These are phyloP conservation scores for Catharus bicknelli DNA, from an alignment of 2,113 vertebrate species.

Conservation along the genomic window DNA sequence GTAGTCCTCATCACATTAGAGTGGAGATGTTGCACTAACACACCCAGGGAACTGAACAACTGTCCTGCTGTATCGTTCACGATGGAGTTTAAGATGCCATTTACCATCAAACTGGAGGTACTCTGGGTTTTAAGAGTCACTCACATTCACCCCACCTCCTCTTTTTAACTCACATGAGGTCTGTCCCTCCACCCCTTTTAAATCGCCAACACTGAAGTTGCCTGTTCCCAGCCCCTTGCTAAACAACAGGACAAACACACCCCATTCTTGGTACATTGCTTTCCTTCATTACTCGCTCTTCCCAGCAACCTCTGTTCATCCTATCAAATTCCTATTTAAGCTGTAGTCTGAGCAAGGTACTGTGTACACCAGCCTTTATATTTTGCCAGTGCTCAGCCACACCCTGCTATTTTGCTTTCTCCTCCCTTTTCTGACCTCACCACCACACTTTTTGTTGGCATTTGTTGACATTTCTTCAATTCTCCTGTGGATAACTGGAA, in stretches of 20 bases:
- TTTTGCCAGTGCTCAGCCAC: background rate
- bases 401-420: background rate
- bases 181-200: background rate
- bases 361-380: background rate
- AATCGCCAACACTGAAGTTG: background rate
- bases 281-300: background rate
- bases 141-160: background rate
- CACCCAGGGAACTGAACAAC: background rate
- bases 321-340: background rate
- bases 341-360: background rate
- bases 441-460: background rate
- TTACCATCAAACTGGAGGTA: background rate
- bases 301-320: background rate
- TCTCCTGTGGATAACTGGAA: background rate
- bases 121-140: background rate
- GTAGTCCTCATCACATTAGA: accelerated
- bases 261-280: accelerated
- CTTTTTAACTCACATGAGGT: background rate
- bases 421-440: background rate
- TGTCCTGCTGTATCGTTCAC: background rate
- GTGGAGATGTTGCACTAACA: background rate
- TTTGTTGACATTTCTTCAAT: background rate
- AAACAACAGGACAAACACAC: accelerated
- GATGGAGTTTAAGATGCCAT: background rate
- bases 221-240: background rate